These are phyloP conservation scores for Wiebesia pumilae DNA, from an alignment of 1,140 invertebrate species.

Conservation along the genomic window DNA sequence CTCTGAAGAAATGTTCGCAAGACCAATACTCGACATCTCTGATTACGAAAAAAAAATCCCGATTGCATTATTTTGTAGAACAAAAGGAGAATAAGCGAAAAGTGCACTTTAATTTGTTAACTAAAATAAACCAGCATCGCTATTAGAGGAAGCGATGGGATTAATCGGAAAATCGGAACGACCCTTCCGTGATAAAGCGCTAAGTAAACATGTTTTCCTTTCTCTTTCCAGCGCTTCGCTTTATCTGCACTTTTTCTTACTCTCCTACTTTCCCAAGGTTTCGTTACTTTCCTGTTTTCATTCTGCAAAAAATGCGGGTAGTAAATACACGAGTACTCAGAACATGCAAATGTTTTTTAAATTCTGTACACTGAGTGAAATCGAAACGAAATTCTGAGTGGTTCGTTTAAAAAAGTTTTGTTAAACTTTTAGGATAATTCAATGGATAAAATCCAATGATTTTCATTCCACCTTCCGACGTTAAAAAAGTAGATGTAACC, in stretches of 20 bases:
- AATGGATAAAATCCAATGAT: too few species aligned
- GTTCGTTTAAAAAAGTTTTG: not conserved
- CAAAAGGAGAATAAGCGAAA: not conserved
- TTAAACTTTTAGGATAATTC: too few species aligned
- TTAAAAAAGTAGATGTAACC: too few species aligned
- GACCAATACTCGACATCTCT: too few species aligned
- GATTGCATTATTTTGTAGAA: not conserved
- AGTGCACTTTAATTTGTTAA: conserved; percentile 62
- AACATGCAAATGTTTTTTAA: too few species aligned
- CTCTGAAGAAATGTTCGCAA: too few species aligned
- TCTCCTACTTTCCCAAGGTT: not conserved
- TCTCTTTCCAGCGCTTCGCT: conserved; percentile 33
- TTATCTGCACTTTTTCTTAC: conserved; percentile 32
- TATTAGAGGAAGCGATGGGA: conserved; percentile 61
- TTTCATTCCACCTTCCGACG: too few species aligned
- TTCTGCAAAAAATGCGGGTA: conserved; percentile 37
- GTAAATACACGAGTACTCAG: conserved; percentile 5
- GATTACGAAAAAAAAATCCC: too few species aligned
- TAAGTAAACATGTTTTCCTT: conserved; percentile 61
- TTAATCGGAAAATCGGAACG: conserved; percentile 61
- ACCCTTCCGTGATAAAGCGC: conserved; percentile 62
- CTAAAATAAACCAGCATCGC: conserved; percentile 63
- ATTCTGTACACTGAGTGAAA: too few species aligned
- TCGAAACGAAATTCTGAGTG: not conserved
- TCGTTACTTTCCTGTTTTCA: conserved; percentile 33